Evolutionary conservation across 2,797 vertebrate genomes (phyloP).

Genomic region (Notoglanidium macrostoma): DNA sequence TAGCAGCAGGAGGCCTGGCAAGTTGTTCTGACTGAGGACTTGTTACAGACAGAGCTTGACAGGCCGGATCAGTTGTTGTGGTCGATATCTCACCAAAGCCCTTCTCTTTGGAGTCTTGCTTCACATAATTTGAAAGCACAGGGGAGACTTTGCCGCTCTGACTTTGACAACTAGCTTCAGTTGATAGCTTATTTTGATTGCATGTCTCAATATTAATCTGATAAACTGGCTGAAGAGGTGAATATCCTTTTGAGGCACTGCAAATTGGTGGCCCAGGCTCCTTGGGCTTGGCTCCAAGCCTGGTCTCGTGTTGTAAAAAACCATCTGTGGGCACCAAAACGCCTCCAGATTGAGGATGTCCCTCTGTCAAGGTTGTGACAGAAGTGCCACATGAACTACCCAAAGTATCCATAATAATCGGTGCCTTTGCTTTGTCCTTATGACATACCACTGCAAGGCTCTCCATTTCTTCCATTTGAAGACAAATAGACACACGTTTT

Average conservation of each 20-base stretch:
- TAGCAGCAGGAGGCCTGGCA: conserved; percentile 54
- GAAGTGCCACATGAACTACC: conserved; percentile 38
- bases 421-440: conserved; percentile 54
- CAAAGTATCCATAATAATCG: conserved; percentile 54
- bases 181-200: conserved; percentile 60
- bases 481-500: conserved; percentile 43
- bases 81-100: conserved; percentile 20
- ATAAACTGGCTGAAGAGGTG: conserved; percentile 65
- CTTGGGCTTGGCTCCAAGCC: conserved; percentile 66
- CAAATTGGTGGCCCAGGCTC: conserved; percentile 59
- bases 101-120: conserved; percentile 22
- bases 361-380: conserved; percentile 27
- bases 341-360: conserved; percentile 54
- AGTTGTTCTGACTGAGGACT: conserved; percentile 32
- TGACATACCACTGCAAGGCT: conserved; percentile 77
- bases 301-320: conserved; percentile 57
- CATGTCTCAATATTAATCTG: conserved; percentile 73
- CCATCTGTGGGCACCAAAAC: conserved; percentile 49
- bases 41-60: conserved; percentile 37
- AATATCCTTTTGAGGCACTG: conserved; percentile 62
- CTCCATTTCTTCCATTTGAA: conserved; percentile 70
- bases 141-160: conserved; percentile 47
- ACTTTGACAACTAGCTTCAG: conserved; percentile 26
- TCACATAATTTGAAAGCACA: conserved; percentile 8
- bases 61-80: conserved; percentile 31